A percentile compares a stretch with the other conserved stretches of the same genome.
These are phyloP conservation scores for Corvus hawaiiensis DNA, from an alignment of 2,113 vertebrate species.

Conservation along the genomic window DNA sequence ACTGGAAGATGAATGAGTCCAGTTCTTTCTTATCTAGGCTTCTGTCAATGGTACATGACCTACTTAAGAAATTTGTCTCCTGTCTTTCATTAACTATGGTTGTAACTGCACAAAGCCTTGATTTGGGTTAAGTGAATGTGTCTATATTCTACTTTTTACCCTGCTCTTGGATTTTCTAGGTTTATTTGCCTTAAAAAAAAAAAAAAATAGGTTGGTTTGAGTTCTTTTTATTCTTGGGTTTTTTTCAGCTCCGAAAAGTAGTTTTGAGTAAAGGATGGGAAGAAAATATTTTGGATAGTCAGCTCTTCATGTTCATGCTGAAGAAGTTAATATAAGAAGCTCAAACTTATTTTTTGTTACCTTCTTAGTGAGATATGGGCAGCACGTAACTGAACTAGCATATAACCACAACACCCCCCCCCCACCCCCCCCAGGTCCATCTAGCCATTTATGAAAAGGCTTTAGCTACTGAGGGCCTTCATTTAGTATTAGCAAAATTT, in stretches of 20 bases:
- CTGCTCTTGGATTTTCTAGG: background rate
- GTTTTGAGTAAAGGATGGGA: background rate
- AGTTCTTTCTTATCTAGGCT: background rate
- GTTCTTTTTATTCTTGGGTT: background rate
- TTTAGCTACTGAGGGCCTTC: background rate
- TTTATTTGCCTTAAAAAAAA: background rate
- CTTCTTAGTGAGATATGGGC: background rate
- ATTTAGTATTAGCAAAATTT: background rate
- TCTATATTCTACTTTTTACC: background rate
- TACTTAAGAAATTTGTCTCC: background rate
- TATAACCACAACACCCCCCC: background rate
- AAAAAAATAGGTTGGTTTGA: background rate
- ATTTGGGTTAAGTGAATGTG: background rate
- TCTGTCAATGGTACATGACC: background rate
- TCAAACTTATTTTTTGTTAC: background rate
- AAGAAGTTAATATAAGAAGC: background rate
- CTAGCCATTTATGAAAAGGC: background rate
- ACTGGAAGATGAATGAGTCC: background rate
- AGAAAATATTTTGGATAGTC: background rate
- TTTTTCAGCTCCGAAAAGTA: background rate
- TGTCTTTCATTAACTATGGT: background rate
- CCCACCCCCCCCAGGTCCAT: background rate
- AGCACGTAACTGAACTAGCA: background rate
- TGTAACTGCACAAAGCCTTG: background rate
- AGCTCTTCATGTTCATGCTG: background rate